A percentile compares a stretch with the other conserved stretches of the same genome.
These are phyloP conservation scores for Dascyllus trimaculatus DNA, from an alignment of 2,113 vertebrate species.

Conservation along the genomic window DNA sequence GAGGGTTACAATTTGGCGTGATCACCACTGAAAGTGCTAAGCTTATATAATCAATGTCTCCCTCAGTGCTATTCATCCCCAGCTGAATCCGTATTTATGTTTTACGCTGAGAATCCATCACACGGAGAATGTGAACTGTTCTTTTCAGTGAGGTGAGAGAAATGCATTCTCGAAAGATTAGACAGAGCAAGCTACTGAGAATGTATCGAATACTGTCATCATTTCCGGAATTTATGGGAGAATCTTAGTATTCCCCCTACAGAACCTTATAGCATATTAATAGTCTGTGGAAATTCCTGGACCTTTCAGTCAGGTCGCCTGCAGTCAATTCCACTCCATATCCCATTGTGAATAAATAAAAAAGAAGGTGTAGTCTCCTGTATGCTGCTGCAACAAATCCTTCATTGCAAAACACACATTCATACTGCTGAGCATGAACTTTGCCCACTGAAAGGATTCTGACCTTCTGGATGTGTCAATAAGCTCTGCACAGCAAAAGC, in stretches of 20 bases:
- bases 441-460: slow-evolving; percentile 58
- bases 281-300: neutral
- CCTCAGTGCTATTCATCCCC: neutral
- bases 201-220: slow-evolving; percentile 24
- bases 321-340: slow-evolving; percentile 2
- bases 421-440: slow-evolving; percentile 61
- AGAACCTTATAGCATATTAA: neutral
- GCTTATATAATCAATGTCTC: slow-evolving; percentile 3
- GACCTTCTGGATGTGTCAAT: slow-evolving; percentile 60
- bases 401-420: slow-evolving; percentile 53
- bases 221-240: slow-evolving; percentile 8
- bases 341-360: neutral
- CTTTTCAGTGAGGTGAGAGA: neutral
- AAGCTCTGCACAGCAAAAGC: slow-evolving; percentile 9
- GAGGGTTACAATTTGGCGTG: neutral
- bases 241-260: neutral
- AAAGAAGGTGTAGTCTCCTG: neutral
- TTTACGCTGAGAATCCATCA: slow-evolving; percentile 15
- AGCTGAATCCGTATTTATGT: slow-evolving; percentile 3
- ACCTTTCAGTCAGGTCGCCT: slow-evolving; percentile 9
- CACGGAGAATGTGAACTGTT: neutral
- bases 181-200: slow-evolving; percentile 7
- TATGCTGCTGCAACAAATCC: slow-evolving; percentile 8
- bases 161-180: slow-evolving; percentile 39
- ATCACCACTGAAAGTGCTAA: slow-evolving; percentile 22